Evolutionary conservation across 2,888 invertebrate species (phyloP), one percentile per base, ranked within the genome.

Genomic region (Cerceris ruficornis): DNA sequence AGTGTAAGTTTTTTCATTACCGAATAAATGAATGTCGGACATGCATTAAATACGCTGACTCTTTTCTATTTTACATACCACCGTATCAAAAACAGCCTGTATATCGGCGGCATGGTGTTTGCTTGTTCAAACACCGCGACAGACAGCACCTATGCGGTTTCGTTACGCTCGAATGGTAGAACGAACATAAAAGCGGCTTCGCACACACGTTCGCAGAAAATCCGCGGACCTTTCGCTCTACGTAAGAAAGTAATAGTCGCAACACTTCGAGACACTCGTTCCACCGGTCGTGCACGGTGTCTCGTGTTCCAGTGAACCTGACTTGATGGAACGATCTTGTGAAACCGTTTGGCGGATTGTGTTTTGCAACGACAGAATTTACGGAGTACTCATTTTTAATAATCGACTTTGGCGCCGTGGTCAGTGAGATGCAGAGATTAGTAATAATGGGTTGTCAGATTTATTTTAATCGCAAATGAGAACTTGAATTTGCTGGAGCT

Each of bases 71-170:
- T 28, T 28, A 4, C 28, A 28, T 28, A 28, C 28, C 28, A 28
- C 28, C 28, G 28, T 28, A 28, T 28, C 28, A 4, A 28, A 28
- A 28, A 28, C 28, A 28, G 60, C 11, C 50, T 49, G 14, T 43
- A 64, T 73, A 72, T 76, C 61, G 57, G 46, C 8, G 58, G 9
- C 65, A 55, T 57, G 57, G 75, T 65, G 62, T 77, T 77, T 60
- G 70, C 69, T 75, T 74, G 68, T 75, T 77, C 73, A 82, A 84
- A 86, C 81, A 77, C 74, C 61, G 75, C 75, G 70, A 74, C 80
- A 81, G 75, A 76, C 86, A 73, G 79, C 75, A 77, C 71, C 80
- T 80, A 73, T 81, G 74, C 72, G 86, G 71, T 87, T 87, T 87
- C 84, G 87, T 87, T 83, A 75, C 83, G 84, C 73, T 73, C 80